Base-by-base conservation (phyloP, 2,888 invertebrate genomes). In the Ennomos fuscantarius region DNA sequence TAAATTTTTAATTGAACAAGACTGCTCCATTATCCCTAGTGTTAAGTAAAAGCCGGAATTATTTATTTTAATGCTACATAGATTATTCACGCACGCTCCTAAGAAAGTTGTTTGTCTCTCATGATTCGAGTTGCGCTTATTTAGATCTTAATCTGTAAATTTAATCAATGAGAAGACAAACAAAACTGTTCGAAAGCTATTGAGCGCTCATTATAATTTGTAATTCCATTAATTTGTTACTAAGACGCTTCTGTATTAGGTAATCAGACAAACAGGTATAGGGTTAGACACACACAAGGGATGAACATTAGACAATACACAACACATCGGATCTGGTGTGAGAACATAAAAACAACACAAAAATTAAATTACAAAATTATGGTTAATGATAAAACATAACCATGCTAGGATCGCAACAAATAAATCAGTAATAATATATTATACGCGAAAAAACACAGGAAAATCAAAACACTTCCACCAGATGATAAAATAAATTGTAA, bases 271-370 rank as follows among this genome's bases (percentile, higher is more conserved):
- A 90, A 91, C 90, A 89, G 92, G 92, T 90, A 24, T 24, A 86
- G 93, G 94, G 94, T 95, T 90, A 95, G 95, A 96, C 95, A 96
- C 95, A 96, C 96, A 96, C 96, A 96, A 95, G 94, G 96, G 95
- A 95, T 94, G 93, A 95, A 95, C 95, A 95, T 95, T 95, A 96
- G 96, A 96, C 96, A 96, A 96, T 95, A 96, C 96, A 96, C 96
- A 96, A 93, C 89, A 92, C 92, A 89, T 89, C 89, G 88, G 89
- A 90, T 93, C 92, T 92, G 93, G 92, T 91, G 93, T 90, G 92
- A 91, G 89, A 89, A 86, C 58, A 80, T 80, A 87, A 85, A 76
- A 81, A 79, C 73, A 76, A 65, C 70, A 77, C 66, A 74, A 82
- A 79, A 85, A 86, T 68, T 68, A 66, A 82, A 73, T 59, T 74